A percentile compares a stretch with the other conserved stretches of the same genome.
Evolutionary conservation across 2,797 vertebrate genomes (phyloP).

Genomic region (Falco concolor): DNA sequence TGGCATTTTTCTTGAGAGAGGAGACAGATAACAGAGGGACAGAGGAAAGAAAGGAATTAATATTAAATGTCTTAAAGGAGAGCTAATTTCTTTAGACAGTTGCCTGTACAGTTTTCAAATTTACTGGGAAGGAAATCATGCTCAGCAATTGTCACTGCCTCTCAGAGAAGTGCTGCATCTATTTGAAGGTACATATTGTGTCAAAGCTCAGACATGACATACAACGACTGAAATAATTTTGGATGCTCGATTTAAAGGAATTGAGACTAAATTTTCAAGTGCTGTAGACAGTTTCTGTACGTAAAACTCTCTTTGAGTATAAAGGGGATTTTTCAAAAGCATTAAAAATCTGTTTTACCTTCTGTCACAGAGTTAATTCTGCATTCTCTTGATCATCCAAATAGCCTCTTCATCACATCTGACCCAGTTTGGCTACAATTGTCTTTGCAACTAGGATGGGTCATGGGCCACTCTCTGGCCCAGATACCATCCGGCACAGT

Average conservation of each 20-base stretch:
- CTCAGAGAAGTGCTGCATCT: not conserved
- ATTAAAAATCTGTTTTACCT: not conserved
- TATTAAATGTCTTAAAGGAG: not conserved
- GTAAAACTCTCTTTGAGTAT: not conserved
- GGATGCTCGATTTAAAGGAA: conserved; percentile 7
- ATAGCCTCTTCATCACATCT: not conserved
- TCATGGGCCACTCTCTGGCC: not conserved
- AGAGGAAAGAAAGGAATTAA: not conserved
- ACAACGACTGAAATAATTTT: conserved; percentile 15
- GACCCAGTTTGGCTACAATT: not conserved
- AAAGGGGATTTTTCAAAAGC: not conserved
- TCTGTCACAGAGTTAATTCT: not conserved
- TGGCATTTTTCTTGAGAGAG: not conserved
- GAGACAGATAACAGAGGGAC: not conserved
- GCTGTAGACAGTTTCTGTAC: not conserved
- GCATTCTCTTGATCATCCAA: not conserved
- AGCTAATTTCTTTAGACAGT: conserved; percentile 4
- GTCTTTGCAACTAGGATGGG: not conserved
- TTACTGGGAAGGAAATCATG: not conserved
- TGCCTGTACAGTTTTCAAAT: conserved; percentile 15
- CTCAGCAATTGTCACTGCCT: not conserved
- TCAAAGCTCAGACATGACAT: not conserved
- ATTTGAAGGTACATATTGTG: not conserved
- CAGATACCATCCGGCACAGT: not conserved
- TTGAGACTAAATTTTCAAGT: not conserved